Percentiles rank a stretch among this genome's conserved stretches.
phyloP scores from a whole-genome alignment of 1,140 invertebrate species.

The Campoletis sonorensis region DNA sequence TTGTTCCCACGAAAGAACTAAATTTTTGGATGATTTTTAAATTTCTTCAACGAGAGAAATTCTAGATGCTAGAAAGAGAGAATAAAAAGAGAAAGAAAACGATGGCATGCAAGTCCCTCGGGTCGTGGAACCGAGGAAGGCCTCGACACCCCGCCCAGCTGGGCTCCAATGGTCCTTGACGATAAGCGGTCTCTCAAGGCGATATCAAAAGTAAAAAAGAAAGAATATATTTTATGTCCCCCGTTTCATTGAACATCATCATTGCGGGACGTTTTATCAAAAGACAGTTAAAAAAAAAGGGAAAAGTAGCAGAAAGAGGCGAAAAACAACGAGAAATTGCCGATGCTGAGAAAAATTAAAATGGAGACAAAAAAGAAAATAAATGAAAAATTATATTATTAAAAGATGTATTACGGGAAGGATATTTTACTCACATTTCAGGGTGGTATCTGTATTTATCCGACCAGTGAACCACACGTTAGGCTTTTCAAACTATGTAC shows the following conservation, averaged over 20 bases:
- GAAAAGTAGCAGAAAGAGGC: neutral
- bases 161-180: constrained; percentile 37
- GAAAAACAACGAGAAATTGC: neutral
- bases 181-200: constrained; percentile 13
- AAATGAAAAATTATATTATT: neutral
- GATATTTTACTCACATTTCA: constrained; percentile 45
- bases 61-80: neutral
- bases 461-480: constrained; percentile 42
- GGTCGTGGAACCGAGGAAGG: constrained; percentile 22
- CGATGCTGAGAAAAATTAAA: neutral
- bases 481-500: constrained; percentile 34
- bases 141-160: constrained; percentile 43
- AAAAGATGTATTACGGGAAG: neutral
- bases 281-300: neutral
- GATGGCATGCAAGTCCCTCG: constrained; percentile 26
- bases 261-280: neutral
- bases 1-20: neutral
- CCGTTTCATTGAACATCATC: neutral
- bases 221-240: neutral
- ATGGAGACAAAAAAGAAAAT: neutral
- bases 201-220: neutral
- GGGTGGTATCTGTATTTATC: constrained; percentile 37
- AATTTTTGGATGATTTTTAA: neutral
- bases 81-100: constrained; percentile 18
- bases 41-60: neutral